Conservation (phyloP, 1,140 invertebrate species). For the Drosophila navojoa region DNA sequence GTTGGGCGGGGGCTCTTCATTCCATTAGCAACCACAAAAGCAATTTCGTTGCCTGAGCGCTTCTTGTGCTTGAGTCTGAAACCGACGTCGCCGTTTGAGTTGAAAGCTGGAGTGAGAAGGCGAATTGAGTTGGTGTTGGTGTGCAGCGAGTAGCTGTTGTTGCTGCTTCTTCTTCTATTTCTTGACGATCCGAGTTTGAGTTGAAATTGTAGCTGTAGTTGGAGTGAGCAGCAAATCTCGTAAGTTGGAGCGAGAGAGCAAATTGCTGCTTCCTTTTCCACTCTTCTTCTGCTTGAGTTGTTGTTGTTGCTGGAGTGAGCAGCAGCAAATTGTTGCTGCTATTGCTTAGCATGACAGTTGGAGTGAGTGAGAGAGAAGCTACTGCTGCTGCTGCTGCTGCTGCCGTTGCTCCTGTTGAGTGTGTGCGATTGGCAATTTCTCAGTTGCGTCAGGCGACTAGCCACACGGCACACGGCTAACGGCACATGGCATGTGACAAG, state of each 20-base stretch:
- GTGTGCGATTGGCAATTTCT: slow-evolving; percentile 41
- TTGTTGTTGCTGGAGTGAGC: neutral
- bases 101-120: neutral
- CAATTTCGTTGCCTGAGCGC: slow-evolving; percentile 26
- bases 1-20: neutral
- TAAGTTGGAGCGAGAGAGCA: slow-evolving; percentile 1
- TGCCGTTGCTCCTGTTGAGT: neutral
- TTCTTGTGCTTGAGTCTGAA: slow-evolving; percentile 8
- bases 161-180: neutral
- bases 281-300: too few species aligned
- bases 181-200: too few species aligned
- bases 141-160: neutral
- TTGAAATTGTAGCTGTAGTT: slow-evolving; percentile 2
- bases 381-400: neutral
- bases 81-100: neutral
- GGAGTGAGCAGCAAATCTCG: neutral
- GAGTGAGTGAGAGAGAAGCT: neutral
- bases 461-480: slow-evolving; percentile 17
- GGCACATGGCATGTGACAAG: slow-evolving; percentile 15
- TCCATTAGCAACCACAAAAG: slow-evolving; percentile 35
- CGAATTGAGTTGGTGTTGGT: too few species aligned
- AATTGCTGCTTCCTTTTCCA: too few species aligned
- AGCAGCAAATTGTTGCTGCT: neutral
- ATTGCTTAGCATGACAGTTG: too few species aligned
- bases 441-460: slow-evolving; percentile 5